Conservation (phyloP, 2,888 invertebrate genomes). For the Platycheirus rosarum region DNA sequence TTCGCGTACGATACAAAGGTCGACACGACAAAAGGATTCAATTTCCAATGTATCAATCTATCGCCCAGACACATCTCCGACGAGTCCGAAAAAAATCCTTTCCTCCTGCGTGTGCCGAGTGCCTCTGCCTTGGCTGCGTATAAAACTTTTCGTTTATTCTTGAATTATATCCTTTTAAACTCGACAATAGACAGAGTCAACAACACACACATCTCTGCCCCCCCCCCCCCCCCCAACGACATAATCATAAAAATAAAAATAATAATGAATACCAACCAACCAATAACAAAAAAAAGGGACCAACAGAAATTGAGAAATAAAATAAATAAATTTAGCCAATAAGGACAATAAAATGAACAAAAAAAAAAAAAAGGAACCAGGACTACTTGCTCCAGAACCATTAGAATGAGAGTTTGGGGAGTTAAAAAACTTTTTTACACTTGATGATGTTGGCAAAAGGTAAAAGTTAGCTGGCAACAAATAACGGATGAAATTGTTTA, state of each 20-base stretch:
- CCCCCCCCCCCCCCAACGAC: no score
- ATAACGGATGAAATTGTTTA: constrained; percentile 73
- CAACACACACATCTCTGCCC: no score
- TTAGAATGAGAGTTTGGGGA: constrained; percentile 29
- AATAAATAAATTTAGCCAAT: constrained; percentile 74
- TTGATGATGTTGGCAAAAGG: constrained; percentile 74
- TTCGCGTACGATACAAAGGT: constrained; percentile 54
- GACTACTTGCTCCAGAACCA: constrained; percentile 27
- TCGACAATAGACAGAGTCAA: constrained; percentile 68
- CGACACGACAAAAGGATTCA: constrained; percentile 62
- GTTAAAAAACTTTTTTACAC: constrained; percentile 65
- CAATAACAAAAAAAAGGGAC: constrained; percentile 36
- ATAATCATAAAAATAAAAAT: constrained; percentile 73
- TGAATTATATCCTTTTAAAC: constrained; percentile 74
- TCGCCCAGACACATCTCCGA: constrained; percentile 64
- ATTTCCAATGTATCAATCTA: constrained; percentile 74
- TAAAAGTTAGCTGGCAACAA: constrained; percentile 74
- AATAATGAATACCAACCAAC: constrained; percentile 68
- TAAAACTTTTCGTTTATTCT: constrained; percentile 68
- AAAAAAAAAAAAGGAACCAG: constrained; percentile 23
- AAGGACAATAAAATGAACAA: constrained; percentile 59
- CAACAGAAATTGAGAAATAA: constrained; percentile 66
- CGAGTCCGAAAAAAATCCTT: constrained; percentile 26
- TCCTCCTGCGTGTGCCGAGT: constrained; percentile 12
- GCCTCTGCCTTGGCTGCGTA: not conserved